These are phyloP conservation scores for Smithornis capensis DNA, from an alignment of 2,113 vertebrate genomes.

Conservation along the genomic window DNA sequence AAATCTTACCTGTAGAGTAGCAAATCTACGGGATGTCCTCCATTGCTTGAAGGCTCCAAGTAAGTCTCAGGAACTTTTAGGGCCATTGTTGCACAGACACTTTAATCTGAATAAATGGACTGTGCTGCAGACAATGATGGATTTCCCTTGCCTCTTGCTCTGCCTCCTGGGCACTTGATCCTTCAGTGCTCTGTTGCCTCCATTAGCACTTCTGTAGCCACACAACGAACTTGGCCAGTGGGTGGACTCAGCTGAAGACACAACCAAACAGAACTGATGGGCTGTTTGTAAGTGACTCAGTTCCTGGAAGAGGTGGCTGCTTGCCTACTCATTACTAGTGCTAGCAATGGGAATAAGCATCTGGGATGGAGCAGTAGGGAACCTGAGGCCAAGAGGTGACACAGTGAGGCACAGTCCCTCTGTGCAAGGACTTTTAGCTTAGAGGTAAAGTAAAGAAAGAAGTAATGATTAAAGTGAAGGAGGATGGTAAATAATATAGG, in stretches of 20 bases:
- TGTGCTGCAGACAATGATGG: background rate
- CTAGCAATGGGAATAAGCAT: background rate
- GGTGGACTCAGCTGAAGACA: background rate
- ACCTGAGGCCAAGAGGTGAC: background rate
- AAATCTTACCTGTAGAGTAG: background rate
- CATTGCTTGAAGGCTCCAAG: background rate
- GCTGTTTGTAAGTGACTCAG: background rate
- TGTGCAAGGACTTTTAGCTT: background rate
- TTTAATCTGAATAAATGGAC: background rate
- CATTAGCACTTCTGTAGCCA: background rate
- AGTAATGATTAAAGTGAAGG: background rate
- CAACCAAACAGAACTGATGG: background rate
- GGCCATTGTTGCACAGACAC: background rate
- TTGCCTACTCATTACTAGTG: background rate
- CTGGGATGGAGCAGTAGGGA: background rate
- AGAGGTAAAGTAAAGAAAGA: background rate
- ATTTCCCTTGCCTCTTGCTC: background rate
- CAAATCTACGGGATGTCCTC: rapidly evolving
- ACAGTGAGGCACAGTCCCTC: background rate
- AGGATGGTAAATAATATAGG: background rate
- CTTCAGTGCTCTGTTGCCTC: background rate
- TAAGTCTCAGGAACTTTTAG: background rate
- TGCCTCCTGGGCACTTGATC: background rate
- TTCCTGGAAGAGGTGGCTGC: background rate
- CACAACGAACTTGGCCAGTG: rapidly evolving